These are phyloP conservation scores for Netelia virgata DNA, from an alignment of 2,888 invertebrate genomes.

Conservation along the genomic window DNA sequence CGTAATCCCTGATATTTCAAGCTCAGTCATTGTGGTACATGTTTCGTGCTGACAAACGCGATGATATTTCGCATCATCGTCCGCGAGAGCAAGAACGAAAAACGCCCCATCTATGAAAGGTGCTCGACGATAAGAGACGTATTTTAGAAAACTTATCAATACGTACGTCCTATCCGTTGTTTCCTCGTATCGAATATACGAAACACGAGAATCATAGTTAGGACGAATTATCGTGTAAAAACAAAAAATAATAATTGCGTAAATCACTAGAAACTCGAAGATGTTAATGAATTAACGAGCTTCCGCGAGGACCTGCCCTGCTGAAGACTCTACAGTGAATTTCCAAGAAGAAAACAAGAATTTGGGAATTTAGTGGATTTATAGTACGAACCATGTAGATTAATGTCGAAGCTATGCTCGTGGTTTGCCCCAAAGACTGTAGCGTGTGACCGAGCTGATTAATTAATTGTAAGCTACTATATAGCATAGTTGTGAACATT, in stretches of 20 bases:
- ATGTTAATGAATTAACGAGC: slow-evolving; percentile 12
- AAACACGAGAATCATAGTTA: neutral
- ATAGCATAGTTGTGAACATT: slow-evolving; percentile 39
- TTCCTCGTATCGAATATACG: slow-evolving; percentile 3
- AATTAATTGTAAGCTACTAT: slow-evolving; percentile 52
- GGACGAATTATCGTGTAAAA: slow-evolving; percentile 24
- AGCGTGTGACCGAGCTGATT: slow-evolving; percentile 75
- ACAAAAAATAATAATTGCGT: slow-evolving; percentile 2
- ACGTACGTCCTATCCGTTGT: slow-evolving; percentile 3
- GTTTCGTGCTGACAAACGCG: neutral
- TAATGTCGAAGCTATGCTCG: slow-evolving; percentile 62
- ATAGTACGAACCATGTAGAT: slow-evolving; percentile 33
- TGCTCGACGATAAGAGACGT: slow-evolving; percentile 1
- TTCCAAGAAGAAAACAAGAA: slow-evolving; percentile 1
- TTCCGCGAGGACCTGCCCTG: neutral
- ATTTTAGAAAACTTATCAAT: slow-evolving; percentile 1
- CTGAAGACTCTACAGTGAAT: slow-evolving; percentile 17
- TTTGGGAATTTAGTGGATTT: slow-evolving; percentile 43
- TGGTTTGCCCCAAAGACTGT: slow-evolving; percentile 76
- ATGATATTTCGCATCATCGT: neutral
- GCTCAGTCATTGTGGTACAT: neutral
- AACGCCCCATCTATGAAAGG: neutral
- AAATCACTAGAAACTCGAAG: slow-evolving; percentile 30
- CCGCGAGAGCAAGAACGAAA: neutral
- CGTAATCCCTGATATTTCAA: neutral